phyloP scores from a whole-genome alignment of 2,113 vertebrate species.

The Scatophagus argus region DNA sequence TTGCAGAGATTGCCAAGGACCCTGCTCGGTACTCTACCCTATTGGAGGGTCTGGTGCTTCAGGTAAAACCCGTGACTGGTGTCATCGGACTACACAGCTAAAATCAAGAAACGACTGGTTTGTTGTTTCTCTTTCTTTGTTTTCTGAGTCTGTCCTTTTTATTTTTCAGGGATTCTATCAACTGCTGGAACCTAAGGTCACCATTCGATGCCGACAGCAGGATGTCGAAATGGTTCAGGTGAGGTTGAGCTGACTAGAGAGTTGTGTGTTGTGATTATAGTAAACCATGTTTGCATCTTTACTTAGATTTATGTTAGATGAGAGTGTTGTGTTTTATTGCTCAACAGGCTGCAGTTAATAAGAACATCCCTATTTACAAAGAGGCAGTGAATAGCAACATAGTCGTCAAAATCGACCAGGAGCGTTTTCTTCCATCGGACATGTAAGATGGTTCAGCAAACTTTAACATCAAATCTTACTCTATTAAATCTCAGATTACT shows the following conservation, averaged over 20 bases:
- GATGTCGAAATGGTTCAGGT: constrained; percentile 93
- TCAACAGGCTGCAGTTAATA: constrained; percentile 88
- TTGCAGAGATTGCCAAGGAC: constrained; percentile 90
- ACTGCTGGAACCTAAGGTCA: constrained; percentile 90
- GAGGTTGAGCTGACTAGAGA: constrained; percentile 17
- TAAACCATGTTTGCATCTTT: too few species aligned
- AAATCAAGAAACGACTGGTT: not conserved
- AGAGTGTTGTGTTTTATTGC: not conserved
- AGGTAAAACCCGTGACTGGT: constrained; percentile 81
- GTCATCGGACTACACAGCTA: not conserved
- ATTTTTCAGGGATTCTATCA: constrained; percentile 92
- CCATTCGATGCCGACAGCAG: constrained; percentile 91
- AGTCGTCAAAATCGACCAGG: constrained; percentile 88
- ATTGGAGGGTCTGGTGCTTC: constrained; percentile 92
- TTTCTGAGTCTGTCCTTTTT: not conserved
- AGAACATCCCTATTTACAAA: constrained; percentile 90
- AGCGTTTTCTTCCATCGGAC: constrained; percentile 89
- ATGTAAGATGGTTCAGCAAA: constrained; percentile 84
- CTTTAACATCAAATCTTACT: not conserved
- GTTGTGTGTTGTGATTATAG: not conserved
- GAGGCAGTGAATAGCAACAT: constrained; percentile 89
- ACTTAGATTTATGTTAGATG: not conserved
- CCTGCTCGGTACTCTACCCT: constrained; percentile 86
- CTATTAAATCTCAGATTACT: not conserved
- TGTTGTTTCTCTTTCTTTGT: not conserved